phyloP scores from a whole-genome alignment of 2,113 vertebrate genomes.

The Notechis scutatus region DNA sequence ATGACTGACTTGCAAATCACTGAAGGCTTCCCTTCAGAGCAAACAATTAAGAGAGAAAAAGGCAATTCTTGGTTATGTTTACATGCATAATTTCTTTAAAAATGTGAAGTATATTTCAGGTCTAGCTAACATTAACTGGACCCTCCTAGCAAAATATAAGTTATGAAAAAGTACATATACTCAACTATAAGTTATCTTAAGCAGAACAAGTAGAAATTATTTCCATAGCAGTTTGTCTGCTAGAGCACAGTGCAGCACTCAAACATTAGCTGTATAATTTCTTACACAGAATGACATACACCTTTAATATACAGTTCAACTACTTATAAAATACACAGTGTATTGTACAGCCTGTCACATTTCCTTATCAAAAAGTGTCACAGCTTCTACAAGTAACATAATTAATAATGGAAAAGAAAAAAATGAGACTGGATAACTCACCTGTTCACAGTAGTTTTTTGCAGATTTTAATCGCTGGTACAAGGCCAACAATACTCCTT shows the following conservation, averaged over 20 bases:
- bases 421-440: slow-evolving; percentile 70
- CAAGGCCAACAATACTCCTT: slow-evolving; percentile 69
- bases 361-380: slow-evolving; percentile 56
- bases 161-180: slow-evolving; percentile 34
- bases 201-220: slow-evolving; percentile 40
- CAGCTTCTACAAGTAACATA: slow-evolving; percentile 47
- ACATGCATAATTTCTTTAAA: slow-evolving; percentile 9
- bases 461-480: slow-evolving; percentile 65
- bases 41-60: neutral
- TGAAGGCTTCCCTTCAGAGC: neutral
- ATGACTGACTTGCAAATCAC: slow-evolving; percentile 3
- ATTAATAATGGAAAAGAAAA: slow-evolving; percentile 52
- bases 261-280: slow-evolving; percentile 57
- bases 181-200: slow-evolving; percentile 41
- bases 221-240: slow-evolving; percentile 43
- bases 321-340: slow-evolving; percentile 54
- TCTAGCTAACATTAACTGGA: slow-evolving; percentile 12
- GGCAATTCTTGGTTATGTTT: slow-evolving; percentile 5
- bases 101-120: neutral
- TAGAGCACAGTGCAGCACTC: slow-evolving; percentile 55
- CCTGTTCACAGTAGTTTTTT: slow-evolving; percentile 70
- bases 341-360: slow-evolving; percentile 56
- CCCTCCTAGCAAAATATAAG: neutral
- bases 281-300: slow-evolving; percentile 61
- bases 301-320: slow-evolving; percentile 58